Conservation (phyloP, 1,140 invertebrate genomes). For the Drosophila setifemur region DNA sequence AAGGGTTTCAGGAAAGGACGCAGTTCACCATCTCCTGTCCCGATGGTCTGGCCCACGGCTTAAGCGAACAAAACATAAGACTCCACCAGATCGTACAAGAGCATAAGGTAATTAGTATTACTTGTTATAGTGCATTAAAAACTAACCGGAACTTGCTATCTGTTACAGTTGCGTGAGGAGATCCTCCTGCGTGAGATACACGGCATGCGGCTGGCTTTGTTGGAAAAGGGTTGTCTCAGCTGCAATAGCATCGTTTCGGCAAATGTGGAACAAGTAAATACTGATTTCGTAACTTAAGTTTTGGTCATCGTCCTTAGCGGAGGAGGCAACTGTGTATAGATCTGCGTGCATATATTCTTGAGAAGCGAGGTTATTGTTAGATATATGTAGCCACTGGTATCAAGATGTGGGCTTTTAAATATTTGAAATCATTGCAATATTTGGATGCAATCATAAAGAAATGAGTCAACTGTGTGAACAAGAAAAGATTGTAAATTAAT, state of each 20-base stretch:
- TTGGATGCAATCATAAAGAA: too few species aligned
- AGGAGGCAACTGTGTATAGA: conserved; percentile 1
- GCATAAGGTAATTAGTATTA: conserved; percentile 85
- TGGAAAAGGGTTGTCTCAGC: conserved; percentile 88
- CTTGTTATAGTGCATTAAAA: neutral
- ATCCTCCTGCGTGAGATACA: conserved; percentile 88
- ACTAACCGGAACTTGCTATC: too few species aligned
- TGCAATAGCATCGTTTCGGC: conserved; percentile 70
- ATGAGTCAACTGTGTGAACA: too few species aligned
- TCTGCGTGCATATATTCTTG: conserved; percentile 7
- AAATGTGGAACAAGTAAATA: conserved; percentile 80
- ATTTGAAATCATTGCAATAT: too few species aligned
- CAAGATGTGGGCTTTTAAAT: too few species aligned
- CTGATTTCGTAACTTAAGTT: neutral
- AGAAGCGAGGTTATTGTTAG: neutral
- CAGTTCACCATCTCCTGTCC: conserved; percentile 83
- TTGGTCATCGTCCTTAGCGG: neutral
- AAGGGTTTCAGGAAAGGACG: conserved; percentile 57
- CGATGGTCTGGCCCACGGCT: conserved; percentile 91
- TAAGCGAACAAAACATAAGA: conserved; percentile 90
- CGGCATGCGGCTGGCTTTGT: conserved; percentile 87
- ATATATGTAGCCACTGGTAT: neutral
- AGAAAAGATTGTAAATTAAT: neutral
- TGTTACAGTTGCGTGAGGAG: conserved; percentile 87
- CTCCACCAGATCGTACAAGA: conserved; percentile 91